Evolutionary conservation across 2,888 invertebrate species (phyloP).

Genomic region (Drosophila sordidapex): DNA sequence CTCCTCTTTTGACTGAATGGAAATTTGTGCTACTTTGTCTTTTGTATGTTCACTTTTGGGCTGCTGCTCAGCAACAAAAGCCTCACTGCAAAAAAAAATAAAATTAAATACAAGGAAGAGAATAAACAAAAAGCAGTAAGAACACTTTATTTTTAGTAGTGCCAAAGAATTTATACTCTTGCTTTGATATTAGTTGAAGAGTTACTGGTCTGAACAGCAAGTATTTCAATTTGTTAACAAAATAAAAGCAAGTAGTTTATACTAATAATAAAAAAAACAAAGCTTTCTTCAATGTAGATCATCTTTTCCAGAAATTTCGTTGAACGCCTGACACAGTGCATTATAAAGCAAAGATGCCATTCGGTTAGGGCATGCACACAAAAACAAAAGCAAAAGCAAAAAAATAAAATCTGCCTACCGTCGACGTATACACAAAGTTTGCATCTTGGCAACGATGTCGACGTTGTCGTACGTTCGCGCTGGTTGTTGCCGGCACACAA

Average conservation of each 20-base stretch:
- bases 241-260: background rate
- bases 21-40: conserved; percentile 81
- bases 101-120: conserved; percentile 12
- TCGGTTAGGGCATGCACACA: conserved; percentile 1
- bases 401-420: conserved; percentile 35
- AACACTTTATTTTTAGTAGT: background rate
- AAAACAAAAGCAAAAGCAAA: conserved; percentile 1
- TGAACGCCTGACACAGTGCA: background rate
- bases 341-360: background rate
- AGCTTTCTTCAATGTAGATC: background rate
- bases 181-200: conserved; percentile 3
- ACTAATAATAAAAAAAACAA: background rate
- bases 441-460: conserved; percentile 53
- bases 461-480: background rate
- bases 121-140: conserved; percentile 6
- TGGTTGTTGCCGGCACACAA: conserved; percentile 22
- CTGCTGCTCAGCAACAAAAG: conserved; percentile 58
- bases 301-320: background rate
- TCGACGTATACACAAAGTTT: conserved; percentile 56
- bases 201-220: background rate
- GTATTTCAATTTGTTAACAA: background rate
- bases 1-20: conserved; percentile 33
- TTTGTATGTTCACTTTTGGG: conserved; percentile 72
- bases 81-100: conserved; percentile 24
- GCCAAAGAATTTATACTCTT: conserved; percentile 24